Conservation (phyloP, 2,888 invertebrate species). For the Caenorhabditis sp. region DNA sequence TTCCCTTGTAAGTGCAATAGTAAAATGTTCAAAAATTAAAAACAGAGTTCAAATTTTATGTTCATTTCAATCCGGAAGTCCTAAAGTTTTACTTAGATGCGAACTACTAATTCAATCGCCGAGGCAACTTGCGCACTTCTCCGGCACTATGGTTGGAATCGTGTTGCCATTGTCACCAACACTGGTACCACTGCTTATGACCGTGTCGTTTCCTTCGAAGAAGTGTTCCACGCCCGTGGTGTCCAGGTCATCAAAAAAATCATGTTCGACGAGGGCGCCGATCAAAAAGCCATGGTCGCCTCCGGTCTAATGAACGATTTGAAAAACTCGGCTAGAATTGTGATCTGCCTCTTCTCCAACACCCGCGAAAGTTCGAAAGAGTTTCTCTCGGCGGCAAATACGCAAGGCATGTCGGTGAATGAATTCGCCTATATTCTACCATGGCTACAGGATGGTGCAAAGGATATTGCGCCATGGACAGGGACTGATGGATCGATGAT, state of each 20-base stretch:
- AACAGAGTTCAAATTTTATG: too few species aligned
- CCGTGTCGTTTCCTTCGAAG: slow-evolving; percentile 50
- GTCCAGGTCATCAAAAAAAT: slow-evolving; percentile 52
- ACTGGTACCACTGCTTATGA: slow-evolving; percentile 51
- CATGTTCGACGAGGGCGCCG: slow-evolving; percentile 55
- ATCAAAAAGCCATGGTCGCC: slow-evolving; percentile 44
- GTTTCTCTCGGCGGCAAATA: slow-evolving; percentile 51
- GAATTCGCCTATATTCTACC: slow-evolving; percentile 55
- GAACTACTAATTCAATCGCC: slow-evolving; percentile 67
- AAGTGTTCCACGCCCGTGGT: slow-evolving; percentile 49
- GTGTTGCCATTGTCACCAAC: slow-evolving; percentile 58
- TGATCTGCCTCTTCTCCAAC: slow-evolving; percentile 53
- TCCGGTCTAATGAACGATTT: slow-evolving; percentile 49
- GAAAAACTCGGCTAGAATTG: slow-evolving; percentile 50
- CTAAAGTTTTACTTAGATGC: slow-evolving; percentile 25
- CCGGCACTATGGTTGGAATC: slow-evolving; percentile 64
- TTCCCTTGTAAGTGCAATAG: too few species aligned
- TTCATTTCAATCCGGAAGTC: neutral
- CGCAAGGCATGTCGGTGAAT: slow-evolving; percentile 44
- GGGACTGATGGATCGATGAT: slow-evolving; percentile 67
- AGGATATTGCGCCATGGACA: slow-evolving; percentile 69
- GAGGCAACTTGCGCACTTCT: slow-evolving; percentile 62
- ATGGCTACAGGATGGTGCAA: slow-evolving; percentile 64
- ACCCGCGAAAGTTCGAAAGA: slow-evolving; percentile 50
- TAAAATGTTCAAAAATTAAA: too few species aligned